phyloP scores from a whole-genome alignment of 2,113 vertebrate genomes.

The Agapornis roseicollis region DNA sequence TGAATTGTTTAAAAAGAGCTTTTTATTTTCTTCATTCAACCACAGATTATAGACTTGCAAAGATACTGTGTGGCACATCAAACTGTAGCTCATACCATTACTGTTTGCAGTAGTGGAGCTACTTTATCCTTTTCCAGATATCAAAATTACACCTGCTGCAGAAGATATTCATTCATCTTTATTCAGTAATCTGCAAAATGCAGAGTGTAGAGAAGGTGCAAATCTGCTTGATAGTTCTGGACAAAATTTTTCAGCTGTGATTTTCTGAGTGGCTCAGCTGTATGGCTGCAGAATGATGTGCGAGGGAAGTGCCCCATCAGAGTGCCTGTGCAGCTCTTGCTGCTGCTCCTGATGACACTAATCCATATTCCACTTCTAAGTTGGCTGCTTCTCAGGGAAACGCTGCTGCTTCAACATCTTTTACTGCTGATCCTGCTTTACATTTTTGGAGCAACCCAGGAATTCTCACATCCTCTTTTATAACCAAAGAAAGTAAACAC shows the following conservation, averaged over 20 bases:
- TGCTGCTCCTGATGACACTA: conserved; percentile 68
- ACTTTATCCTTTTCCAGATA: not conserved
- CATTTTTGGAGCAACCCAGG: conserved; percentile 61
- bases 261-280: conserved; percentile 63
- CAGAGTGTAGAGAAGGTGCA: conserved; percentile 18
- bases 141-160: conserved; percentile 26
- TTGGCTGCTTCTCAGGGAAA: conserved; percentile 70
- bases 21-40: not conserved
- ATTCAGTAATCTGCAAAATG: conserved; percentile 53
- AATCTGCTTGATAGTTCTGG: conserved; percentile 53
- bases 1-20: not conserved
- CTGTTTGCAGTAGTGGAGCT: not conserved
- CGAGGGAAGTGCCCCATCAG: conserved; percentile 21
- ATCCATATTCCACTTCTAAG: conserved; percentile 72
- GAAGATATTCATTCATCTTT: conserved; percentile 58
- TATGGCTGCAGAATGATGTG: conserved; percentile 30
- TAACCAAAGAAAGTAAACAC: conserved; percentile 10
- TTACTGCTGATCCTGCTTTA: conserved; percentile 67
- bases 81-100: not conserved
- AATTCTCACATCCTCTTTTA: conserved; percentile 20
- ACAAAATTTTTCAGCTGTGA: conserved; percentile 50
- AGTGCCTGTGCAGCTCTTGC: conserved; percentile 55
- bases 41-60: conserved; percentile 12
- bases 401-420: conserved; percentile 61
- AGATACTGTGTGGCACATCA: not conserved